Percentiles rank a stretch among this genome's conserved stretches.
Evolutionary conservation across 1,140 invertebrate species (phyloP).

Genomic region (Ceratina japonica): DNA sequence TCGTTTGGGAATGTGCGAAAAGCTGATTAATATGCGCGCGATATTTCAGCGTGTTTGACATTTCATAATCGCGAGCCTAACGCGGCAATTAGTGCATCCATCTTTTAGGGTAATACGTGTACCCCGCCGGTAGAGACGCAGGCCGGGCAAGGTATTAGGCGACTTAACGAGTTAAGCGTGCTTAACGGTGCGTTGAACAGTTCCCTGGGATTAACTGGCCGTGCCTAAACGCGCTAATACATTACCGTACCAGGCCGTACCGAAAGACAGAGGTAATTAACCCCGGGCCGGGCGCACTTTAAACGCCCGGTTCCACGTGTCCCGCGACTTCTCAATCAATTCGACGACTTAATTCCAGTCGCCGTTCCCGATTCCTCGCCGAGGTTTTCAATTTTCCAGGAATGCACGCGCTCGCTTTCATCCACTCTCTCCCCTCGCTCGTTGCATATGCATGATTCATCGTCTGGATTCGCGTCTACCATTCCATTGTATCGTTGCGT

Average conservation of each 20-base stretch:
- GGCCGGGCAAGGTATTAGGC: constrained; percentile 52
- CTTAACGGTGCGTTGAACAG: constrained; percentile 71
- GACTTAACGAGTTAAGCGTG: constrained; percentile 67
- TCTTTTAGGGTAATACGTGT: constrained; percentile 52
- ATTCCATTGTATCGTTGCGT: background rate
- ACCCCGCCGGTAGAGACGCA: constrained; percentile 11
- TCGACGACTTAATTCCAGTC: constrained; percentile 42
- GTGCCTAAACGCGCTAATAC: constrained; percentile 72
- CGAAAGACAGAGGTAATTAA: constrained; percentile 71
- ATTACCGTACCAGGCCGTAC: constrained; percentile 65
- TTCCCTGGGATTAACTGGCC: constrained; percentile 69
- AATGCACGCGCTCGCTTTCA: constrained; percentile 2
- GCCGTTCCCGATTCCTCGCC: constrained; percentile 14
- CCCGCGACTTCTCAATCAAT: constrained; percentile 58
- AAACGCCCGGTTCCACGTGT: constrained; percentile 59
- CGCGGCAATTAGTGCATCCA: constrained; percentile 47
- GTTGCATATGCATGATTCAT: constrained; percentile 48
- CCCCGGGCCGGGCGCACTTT: constrained; percentile 58
- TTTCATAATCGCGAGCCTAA: too few relatives aligned
- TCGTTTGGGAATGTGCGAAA: too few relatives aligned
- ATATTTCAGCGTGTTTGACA: too few relatives aligned
- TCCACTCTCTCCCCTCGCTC: background rate
- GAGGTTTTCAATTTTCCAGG: background rate
- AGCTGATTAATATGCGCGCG: too few relatives aligned
- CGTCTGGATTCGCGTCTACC: constrained; percentile 25